phyloP scores from a whole-genome alignment of 2,113 vertebrate species.

The Poeciliopsis occidentalis region DNA sequence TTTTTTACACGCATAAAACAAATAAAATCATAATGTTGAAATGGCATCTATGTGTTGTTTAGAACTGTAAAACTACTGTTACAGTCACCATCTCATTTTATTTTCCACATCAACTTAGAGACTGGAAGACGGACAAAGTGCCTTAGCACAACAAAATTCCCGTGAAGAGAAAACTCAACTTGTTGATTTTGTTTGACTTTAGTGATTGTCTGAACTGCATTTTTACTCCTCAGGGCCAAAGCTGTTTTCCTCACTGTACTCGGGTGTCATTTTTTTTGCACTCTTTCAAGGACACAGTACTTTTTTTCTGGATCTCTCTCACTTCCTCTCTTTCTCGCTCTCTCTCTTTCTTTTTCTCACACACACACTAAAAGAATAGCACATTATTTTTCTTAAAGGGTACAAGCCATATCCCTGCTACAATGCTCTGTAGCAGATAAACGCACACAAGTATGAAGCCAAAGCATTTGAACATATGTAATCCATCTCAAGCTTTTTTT shows the following conservation, averaged over 20 bases:
- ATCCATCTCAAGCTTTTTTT: constrained; percentile 54
- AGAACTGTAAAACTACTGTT: constrained; percentile 19
- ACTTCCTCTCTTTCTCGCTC: no score
- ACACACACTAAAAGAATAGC: constrained; percentile 11
- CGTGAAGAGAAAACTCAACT: constrained; percentile 1
- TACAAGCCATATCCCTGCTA: constrained; percentile 22
- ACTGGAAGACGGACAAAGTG: neutral
- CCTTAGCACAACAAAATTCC: neutral
- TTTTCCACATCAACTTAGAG: constrained; percentile 6
- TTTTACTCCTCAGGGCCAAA: constrained; percentile 7
- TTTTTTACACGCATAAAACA: neutral
- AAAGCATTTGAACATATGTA: constrained; percentile 40
- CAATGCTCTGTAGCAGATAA: constrained; percentile 21
- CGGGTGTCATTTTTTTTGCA: neutral
- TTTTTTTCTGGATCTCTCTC: neutral
- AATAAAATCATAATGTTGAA: neutral
- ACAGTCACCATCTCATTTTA: neutral
- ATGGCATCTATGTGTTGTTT: neutral
- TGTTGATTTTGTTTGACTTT: constrained; percentile 1
- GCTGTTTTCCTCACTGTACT: constrained; percentile 9
- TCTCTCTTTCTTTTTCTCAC: no score
- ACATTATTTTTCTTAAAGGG: constrained; percentile 1
- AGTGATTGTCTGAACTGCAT: constrained; percentile 11
- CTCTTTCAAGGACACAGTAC: constrained; percentile 18
- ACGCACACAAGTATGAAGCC: constrained; percentile 35